Evolutionary conservation across 2,888 invertebrate genomes (phyloP), one percentile per base, ranked within the genome.

Genomic region (Drosophila vallismaia): DNA sequence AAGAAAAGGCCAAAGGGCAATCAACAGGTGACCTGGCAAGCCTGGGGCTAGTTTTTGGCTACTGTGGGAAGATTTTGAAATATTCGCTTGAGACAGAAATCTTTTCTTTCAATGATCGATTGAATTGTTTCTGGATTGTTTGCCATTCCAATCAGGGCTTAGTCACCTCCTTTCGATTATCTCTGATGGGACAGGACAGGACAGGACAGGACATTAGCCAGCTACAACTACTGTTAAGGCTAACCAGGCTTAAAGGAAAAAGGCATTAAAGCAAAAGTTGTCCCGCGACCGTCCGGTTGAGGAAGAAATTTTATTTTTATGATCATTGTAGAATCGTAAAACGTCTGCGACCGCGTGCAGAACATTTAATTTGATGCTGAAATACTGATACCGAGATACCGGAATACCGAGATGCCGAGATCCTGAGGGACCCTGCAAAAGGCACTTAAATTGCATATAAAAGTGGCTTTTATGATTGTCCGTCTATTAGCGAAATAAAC

Each of bases 401-500:
- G 19, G 19, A 19, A 19, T 19, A 2, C 19, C 19, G 19, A 19
- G 19, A 19, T 19, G 19, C 19, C 19, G 19, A 19, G 19, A 19
- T 19, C 19, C 19, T 19, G 19, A 76, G 53, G 14, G 48, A 45
- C 48, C 38, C 14, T 6, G 48, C 48, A 28, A 19, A 38, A 69
- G 56, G 56, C 81, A 79, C 72, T 82, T 75, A 79, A 84, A 67
- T 73, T 64, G 82, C 79, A 60, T 63, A 81, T 83, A 82, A 84
- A 83, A 84, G 71, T 76, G 78, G 73, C 78, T 84, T 83, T 84
- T 78, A 82, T 82, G 82, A 64, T 75, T 64, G 71, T 75, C 79
- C 79, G 84, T 84, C 82, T 84, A 84, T 82, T 84, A 75, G 82
- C 82, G 45, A 72, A 79, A 79, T 83, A 81, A 84, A 84, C 84